Conservation (phyloP, 2,888 invertebrate genomes). For the Mimumesa dahlbomi region DNA sequence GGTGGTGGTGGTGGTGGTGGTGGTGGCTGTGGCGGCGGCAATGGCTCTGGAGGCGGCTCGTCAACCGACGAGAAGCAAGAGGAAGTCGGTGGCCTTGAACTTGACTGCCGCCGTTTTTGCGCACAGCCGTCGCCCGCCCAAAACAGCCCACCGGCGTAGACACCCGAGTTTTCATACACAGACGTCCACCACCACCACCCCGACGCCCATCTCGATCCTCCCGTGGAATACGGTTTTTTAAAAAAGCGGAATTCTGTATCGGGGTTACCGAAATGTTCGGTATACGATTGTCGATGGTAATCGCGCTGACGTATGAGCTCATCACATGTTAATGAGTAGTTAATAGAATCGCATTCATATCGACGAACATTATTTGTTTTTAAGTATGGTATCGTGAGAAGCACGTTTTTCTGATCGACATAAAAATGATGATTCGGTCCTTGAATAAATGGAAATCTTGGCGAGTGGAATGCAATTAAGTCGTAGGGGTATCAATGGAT, state of each 20-base stretch:
- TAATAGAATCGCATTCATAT: no score
- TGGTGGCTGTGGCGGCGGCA: constrained; percentile 19
- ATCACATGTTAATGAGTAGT: no score
- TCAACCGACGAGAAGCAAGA: constrained; percentile 26
- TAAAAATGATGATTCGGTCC: no score
- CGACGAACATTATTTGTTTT: no score
- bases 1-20: constrained; percentile 28
- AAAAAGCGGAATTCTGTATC: neutral
- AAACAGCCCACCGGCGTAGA: constrained; percentile 72
- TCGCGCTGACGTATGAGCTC: no score
- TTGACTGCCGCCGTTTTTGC: constrained; percentile 76
- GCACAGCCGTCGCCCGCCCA: constrained; percentile 69
- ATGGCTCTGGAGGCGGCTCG: constrained; percentile 9
- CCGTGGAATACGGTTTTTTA: neutral
- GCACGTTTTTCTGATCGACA: no score
- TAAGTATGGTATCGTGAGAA: no score
- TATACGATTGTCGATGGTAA: no score
- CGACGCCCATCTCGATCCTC: neutral
- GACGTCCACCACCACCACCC: neutral
- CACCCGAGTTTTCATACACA: constrained; percentile 37
- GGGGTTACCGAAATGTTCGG: no score
- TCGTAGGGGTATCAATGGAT: no score
- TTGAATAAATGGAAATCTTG: no score
- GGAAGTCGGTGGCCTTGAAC: constrained; percentile 73
- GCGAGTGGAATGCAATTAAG: no score